Evolutionary conservation across 2,113 vertebrate genomes (phyloP).

Genomic region (Dasyprocta punctata): DNA sequence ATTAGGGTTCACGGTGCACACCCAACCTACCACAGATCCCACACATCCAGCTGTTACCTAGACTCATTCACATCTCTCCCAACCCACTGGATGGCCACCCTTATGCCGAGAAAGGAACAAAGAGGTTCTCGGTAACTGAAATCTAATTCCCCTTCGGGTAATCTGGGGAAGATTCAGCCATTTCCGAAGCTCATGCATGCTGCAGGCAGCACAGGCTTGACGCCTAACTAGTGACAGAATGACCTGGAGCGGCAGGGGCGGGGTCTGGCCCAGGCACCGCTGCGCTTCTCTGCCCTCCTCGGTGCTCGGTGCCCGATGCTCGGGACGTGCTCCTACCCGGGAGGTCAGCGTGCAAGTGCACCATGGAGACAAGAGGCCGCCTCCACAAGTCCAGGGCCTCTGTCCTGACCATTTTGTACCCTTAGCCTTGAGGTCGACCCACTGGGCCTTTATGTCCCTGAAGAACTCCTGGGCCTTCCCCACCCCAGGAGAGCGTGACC

Average conservation of each 20-base stretch:
- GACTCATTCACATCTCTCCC: not conserved
- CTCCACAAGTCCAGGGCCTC: not conserved
- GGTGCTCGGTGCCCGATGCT: too few species aligned
- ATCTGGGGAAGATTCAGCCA: too few species aligned
- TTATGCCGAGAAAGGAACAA: not conserved
- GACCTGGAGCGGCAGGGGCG: accelerated
- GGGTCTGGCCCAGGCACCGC: not conserved
- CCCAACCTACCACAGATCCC: too few species aligned
- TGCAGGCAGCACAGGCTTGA: not conserved
- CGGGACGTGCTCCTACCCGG: too few species aligned
- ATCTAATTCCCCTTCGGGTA: not conserved
- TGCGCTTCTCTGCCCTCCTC: too few species aligned
- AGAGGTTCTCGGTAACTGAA: not conserved
- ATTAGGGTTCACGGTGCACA: not conserved
- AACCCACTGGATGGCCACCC: not conserved
- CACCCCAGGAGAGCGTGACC: not conserved
- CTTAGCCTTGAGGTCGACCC: not conserved
- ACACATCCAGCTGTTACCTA: not conserved
- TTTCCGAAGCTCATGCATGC: not conserved
- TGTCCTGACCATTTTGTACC: not conserved
- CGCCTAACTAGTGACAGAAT: not conserved
- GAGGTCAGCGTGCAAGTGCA: accelerated
- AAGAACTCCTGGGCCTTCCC: not conserved
- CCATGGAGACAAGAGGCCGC: not conserved
- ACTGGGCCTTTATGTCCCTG: not conserved